These are phyloP conservation scores for Argyresthia albistria DNA, from an alignment of 2,888 invertebrate genomes.

Conservation along the genomic window DNA sequence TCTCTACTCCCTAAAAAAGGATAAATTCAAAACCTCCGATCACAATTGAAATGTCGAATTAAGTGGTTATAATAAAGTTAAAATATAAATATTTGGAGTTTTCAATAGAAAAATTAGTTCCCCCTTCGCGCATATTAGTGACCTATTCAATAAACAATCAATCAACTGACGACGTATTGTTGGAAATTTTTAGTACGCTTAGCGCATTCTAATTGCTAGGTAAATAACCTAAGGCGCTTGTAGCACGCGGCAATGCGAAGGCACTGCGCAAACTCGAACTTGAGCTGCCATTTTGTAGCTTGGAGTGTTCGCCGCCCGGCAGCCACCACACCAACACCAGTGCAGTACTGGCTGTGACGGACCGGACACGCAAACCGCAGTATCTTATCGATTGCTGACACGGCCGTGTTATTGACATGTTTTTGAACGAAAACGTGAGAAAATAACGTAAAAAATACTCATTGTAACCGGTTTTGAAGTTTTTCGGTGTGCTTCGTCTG, in stretches of 20 bases:
- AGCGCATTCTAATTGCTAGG: neutral
- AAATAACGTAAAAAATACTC: constrained; percentile 24
- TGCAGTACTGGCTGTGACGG: no score
- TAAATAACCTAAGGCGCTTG: neutral
- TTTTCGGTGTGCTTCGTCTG: constrained; percentile 33
- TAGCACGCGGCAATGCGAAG: constrained; percentile 5
- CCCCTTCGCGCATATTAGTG: no score
- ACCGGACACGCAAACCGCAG: no score
- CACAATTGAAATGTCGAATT: neutral
- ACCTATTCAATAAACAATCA: no score
- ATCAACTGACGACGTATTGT: no score
- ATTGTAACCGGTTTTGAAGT: constrained; percentile 9
- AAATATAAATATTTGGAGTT: neutral
- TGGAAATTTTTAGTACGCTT: no score
- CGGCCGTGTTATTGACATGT: constrained; percentile 17
- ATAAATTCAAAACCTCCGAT: no score
- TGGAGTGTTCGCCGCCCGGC: constrained; percentile 12
- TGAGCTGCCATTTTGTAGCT: constrained; percentile 34
- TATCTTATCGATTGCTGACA: no score
- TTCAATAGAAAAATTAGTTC: no score
- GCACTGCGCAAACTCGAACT: constrained; percentile 43
- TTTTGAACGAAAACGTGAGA: constrained; percentile 40
- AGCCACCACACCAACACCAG: no score
- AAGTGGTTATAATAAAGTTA: neutral
- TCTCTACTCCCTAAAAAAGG: no score